phyloP scores from a whole-genome alignment of 2,797 vertebrate genomes.

The Hippopotamyrus pictus region DNA sequence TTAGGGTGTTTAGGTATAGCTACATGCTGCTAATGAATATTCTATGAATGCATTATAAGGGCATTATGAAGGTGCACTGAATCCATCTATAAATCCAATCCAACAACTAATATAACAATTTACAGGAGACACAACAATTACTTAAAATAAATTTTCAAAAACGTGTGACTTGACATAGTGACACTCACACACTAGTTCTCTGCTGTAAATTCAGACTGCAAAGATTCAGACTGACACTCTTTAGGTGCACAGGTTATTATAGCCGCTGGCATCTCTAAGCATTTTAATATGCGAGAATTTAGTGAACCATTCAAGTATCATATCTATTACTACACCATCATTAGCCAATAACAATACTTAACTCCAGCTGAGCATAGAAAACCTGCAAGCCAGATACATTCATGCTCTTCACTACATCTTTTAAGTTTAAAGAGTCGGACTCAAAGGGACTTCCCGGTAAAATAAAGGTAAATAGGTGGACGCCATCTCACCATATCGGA shows the following conservation, averaged over 20 bases:
- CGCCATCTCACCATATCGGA: slow-evolving; percentile 81
- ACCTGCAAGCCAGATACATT: neutral
- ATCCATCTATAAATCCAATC: neutral
- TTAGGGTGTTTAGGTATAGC: neutral
- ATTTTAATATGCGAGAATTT: neutral
- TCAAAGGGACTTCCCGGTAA: neutral
- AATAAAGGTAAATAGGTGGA: neutral
- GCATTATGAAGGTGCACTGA: neutral
- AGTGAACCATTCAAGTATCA: neutral
- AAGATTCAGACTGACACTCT: neutral
- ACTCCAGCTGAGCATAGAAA: neutral
- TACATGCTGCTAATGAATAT: neutral
- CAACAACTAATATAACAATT: neutral
- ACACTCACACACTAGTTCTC: neutral
- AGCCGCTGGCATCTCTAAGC: neutral
- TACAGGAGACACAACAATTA: neutral
- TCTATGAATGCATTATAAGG: neutral
- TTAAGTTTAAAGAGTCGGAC: neutral
- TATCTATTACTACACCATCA: neutral
- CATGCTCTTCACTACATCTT: neutral
- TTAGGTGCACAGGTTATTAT: neutral
- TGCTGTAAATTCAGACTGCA: neutral
- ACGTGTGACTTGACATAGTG: neutral
- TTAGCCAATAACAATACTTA: neutral
- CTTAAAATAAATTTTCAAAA: neutral